Evolutionary conservation across 1,140 invertebrate species (phyloP).

Genomic region (Yoshiicerus persimilis): DNA sequence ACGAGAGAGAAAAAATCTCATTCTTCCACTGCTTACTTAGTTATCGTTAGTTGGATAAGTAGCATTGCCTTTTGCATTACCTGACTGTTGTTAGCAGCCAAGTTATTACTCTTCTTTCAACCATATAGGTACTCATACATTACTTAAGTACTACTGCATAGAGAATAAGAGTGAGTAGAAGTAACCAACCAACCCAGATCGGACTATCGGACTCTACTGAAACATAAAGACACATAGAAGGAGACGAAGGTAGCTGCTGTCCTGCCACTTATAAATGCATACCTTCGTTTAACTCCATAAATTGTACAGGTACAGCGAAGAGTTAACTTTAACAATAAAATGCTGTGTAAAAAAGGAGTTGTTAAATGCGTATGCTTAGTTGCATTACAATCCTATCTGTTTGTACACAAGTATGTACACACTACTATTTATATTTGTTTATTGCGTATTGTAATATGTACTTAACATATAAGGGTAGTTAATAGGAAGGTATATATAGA

Average conservation of each 20-base stretch:
- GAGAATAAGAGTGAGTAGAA: no score
- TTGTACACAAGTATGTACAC: not conserved
- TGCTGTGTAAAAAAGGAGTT: conserved; percentile 6
- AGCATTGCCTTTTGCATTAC: not conserved
- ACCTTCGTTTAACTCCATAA: not conserved
- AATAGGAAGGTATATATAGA: not conserved
- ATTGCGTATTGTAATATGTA: not conserved
- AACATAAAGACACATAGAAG: not conserved
- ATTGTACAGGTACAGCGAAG: conserved; percentile 6
- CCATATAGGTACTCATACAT: not conserved
- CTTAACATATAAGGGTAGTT: not conserved
- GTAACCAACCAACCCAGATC: no score
- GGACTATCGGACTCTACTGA: not conserved
- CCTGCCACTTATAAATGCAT: conserved; percentile 3
- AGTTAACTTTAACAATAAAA: not conserved
- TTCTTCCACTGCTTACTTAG: not conserved
- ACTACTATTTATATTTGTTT: not conserved
- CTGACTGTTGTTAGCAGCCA: not conserved
- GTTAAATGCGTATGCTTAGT: not conserved
- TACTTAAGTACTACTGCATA: no score
- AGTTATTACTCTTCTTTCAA: not conserved
- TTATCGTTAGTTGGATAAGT: not conserved
- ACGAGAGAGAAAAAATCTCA: conserved; percentile 21
- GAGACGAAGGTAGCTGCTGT: not conserved
- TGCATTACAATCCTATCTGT: not conserved